These are phyloP conservation scores for Lasioglossum lativentre DNA, from an alignment of 2,888 invertebrate genomes.

Conservation along the genomic window DNA sequence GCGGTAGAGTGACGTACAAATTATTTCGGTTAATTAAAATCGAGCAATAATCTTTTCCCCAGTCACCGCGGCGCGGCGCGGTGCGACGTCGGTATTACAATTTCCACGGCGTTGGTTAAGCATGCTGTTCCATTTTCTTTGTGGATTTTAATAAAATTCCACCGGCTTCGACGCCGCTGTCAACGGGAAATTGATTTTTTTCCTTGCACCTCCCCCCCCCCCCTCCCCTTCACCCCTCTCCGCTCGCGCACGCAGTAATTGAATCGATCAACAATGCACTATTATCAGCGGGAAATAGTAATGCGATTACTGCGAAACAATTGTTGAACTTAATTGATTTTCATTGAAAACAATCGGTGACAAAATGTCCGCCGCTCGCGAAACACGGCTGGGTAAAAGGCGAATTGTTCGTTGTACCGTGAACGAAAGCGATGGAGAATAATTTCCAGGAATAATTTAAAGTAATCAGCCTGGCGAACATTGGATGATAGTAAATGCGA, in stretches of 20 bases:
- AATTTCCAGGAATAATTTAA: not conserved
- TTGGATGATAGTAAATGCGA: not conserved
- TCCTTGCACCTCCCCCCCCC: not conserved
- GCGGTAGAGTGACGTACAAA: not conserved
- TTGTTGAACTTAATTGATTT: constrained; percentile 32
- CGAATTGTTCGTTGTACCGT: not conserved
- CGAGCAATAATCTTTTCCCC: not conserved
- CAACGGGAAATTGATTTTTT: constrained; percentile 25
- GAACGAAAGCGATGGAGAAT: not conserved
- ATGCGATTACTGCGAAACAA: constrained; percentile 43
- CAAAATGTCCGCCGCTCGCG: not conserved
- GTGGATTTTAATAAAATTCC: constrained; percentile 44
- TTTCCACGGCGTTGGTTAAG: constrained; percentile 25
- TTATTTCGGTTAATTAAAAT: constrained; percentile 9
- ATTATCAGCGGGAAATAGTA: constrained; percentile 33
- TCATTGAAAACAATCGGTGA: not conserved
- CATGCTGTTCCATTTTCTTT: constrained; percentile 31
- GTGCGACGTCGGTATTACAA: constrained; percentile 25
- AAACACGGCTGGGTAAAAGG: not conserved
- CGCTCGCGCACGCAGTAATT: constrained; percentile 12
- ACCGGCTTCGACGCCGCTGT: not conserved
- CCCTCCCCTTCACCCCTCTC: fast-evolving
- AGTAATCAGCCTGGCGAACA: not conserved
- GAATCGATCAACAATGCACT: constrained; percentile 35
- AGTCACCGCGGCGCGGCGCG: not conserved